Conservation (phyloP, 2,113 vertebrate genomes). For the Orientallactaga bullata region DNA sequence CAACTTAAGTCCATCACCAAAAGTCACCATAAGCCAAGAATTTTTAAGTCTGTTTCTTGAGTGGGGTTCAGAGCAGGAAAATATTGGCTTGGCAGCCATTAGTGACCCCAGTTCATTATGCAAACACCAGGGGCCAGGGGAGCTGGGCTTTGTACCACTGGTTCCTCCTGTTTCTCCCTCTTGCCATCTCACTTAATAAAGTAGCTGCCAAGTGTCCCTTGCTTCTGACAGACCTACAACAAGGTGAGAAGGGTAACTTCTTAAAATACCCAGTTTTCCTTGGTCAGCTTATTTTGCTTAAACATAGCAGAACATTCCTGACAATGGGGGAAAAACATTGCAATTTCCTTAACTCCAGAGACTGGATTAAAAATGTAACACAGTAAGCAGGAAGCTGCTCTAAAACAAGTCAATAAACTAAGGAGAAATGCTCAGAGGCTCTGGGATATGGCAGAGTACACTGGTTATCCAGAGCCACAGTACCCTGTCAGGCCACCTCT, state of each 20-base stretch:
- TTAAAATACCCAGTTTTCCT: constrained; percentile 54
- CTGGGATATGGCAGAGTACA: constrained; percentile 69
- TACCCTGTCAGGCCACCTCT: constrained; percentile 59
- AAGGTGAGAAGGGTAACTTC: constrained; percentile 17
- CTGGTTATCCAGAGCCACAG: constrained; percentile 75
- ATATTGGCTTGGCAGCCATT: not conserved
- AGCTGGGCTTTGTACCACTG: not conserved
- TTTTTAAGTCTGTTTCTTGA: not conserved
- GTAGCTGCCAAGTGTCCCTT: constrained; percentile 25
- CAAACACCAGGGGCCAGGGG: not conserved
- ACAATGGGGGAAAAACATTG: not conserved
- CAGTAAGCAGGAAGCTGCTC: constrained; percentile 39
- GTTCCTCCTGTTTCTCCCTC: not conserved
- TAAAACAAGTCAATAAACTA: constrained; percentile 72
- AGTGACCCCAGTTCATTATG: not conserved
- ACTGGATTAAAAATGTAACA: not conserved
- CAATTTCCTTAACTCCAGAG: constrained; percentile 64
- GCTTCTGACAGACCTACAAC: constrained; percentile 37
- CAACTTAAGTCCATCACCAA: not conserved
- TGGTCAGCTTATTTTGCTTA: constrained; percentile 72
- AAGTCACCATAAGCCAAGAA: constrained; percentile 6
- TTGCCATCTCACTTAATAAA: constrained; percentile 25
- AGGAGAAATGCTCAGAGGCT: constrained; percentile 71
- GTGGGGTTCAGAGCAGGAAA: constrained; percentile 23
- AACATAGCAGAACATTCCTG: constrained; percentile 39